Conservation (phyloP, 1,140 invertebrate genomes). For the Camponotus floridanus region DNA sequence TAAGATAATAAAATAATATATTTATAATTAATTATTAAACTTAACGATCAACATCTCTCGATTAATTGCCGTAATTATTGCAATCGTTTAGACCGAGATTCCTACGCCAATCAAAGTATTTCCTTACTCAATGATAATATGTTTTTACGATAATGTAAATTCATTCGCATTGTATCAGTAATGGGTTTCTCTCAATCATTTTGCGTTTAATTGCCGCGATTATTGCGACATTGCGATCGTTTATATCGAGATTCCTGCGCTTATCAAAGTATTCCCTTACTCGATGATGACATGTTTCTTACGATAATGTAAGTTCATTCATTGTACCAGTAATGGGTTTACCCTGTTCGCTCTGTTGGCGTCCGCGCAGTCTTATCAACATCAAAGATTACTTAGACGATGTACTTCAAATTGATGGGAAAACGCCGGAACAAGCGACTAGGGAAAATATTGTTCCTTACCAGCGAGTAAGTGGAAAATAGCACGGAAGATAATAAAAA, state of each 20-base stretch:
- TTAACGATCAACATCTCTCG: neutral
- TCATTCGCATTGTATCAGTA: slow-evolving; percentile 46
- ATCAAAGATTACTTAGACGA: slow-evolving; percentile 65
- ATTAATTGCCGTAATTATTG: too few relatives aligned
- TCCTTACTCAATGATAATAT: slow-evolving; percentile 18
- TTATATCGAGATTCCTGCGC: slow-evolving; percentile 40
- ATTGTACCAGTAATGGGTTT: slow-evolving; percentile 60
- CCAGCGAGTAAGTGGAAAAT: neutral
- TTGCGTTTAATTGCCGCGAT: neutral
- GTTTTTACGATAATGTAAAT: slow-evolving; percentile 41
- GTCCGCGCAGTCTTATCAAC: slow-evolving; percentile 54
- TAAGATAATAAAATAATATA: neutral
- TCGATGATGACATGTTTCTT: slow-evolving; percentile 46
- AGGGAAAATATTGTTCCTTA: slow-evolving; percentile 61
- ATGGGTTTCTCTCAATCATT: slow-evolving; percentile 49
- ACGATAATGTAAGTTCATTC: slow-evolving; percentile 51
- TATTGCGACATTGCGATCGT: neutral
- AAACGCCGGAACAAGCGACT: slow-evolving; percentile 9
- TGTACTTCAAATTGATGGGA: slow-evolving; percentile 62
- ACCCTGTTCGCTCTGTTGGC: slow-evolving; percentile 50
- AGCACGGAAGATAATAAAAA: slow-evolving; percentile 52
- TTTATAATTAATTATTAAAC: neutral
- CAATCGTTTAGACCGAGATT: slow-evolving; percentile 40
- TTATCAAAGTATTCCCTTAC: neutral
- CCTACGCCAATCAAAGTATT: neutral